Conservation (phyloP, 2,113 vertebrate species). For the Oncorhynchus masou region DNA sequence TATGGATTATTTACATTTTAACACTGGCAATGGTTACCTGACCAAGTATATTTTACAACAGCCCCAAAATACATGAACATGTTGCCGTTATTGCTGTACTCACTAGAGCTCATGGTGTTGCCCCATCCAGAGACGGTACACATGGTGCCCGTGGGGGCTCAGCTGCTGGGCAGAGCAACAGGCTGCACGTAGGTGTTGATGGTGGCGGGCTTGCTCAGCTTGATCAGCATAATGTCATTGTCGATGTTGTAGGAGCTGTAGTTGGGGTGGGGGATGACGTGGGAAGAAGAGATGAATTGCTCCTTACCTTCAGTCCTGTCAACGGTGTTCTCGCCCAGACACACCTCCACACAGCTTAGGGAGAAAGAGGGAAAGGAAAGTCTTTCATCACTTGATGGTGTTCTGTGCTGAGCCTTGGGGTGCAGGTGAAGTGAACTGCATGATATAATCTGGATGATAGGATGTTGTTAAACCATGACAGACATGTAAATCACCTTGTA, state of each 20-base stretch:
- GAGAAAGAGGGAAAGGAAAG: background rate
- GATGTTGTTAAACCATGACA: background rate
- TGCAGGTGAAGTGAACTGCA: background rate
- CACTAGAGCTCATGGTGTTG: constrained; percentile 71
- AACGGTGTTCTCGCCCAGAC: constrained; percentile 67
- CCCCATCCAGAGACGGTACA: constrained; percentile 8
- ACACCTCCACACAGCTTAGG: constrained; percentile 43
- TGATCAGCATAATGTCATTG: constrained; percentile 12
- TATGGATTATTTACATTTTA: too few species aligned
- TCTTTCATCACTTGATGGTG: too few species aligned
- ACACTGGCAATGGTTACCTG: background rate
- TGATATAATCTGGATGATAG: background rate
- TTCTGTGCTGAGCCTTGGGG: too few species aligned
- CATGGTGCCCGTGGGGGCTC: constrained; percentile 9
- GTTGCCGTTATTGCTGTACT: too few species aligned
- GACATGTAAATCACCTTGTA: too few species aligned
- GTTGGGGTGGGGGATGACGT: background rate
- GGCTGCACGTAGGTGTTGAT: background rate
- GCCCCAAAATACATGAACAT: too few species aligned
- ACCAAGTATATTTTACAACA: too few species aligned
- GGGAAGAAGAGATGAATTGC: too few species aligned
- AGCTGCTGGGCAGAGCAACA: constrained; percentile 7
- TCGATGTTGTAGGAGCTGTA: constrained; percentile 5
- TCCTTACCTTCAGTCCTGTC: constrained; percentile 39
- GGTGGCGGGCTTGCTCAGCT: constrained; percentile 9